These are phyloP conservation scores for Phthorimaea operculella DNA, from an alignment of 1,140 invertebrate species.

Conservation along the genomic window DNA sequence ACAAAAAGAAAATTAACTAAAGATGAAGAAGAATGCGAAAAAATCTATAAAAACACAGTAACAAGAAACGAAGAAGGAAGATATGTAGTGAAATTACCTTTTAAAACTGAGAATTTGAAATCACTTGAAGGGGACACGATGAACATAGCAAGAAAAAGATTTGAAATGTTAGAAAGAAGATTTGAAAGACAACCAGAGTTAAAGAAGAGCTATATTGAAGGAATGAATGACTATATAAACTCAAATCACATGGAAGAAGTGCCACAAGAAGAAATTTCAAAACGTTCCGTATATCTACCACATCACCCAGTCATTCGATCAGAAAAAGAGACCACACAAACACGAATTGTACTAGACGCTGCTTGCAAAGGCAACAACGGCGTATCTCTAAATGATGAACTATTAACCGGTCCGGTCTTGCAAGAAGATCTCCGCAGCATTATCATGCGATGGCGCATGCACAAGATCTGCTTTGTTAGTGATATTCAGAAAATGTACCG, in stretches of 20 bases:
- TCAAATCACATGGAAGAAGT: slow-evolving; percentile 1
- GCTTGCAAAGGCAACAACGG: slow-evolving; percentile 13
- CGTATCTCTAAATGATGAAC: slow-evolving; percentile 37
- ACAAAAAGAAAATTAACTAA: slow-evolving; percentile 1
- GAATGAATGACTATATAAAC: background rate
- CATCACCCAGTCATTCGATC: background rate
- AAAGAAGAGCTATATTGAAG: background rate
- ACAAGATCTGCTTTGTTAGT: slow-evolving; percentile 28
- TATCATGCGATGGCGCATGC: slow-evolving; percentile 40
- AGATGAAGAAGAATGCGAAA: slow-evolving; percentile 2
- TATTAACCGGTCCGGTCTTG: slow-evolving; percentile 15
- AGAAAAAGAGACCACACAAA: slow-evolving; percentile 13
- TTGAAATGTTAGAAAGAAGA: background rate
- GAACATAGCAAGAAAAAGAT: slow-evolving; percentile 1
- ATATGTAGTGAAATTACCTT: slow-evolving; percentile 3
- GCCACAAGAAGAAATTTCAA: slow-evolving; percentile 3
- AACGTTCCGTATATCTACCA: slow-evolving; percentile 4
- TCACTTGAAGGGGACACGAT: background rate
- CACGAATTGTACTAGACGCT: slow-evolving; percentile 1
- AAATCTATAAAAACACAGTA: background rate
- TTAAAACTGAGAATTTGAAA: background rate
- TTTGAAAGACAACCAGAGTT: slow-evolving; percentile 1
- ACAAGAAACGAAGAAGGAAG: slow-evolving; percentile 1
- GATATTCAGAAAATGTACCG: slow-evolving; percentile 22
- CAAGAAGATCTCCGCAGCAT: slow-evolving; percentile 43